Evolutionary conservation across 2,113 vertebrate species (phyloP).

Genomic region (Nestor notabilis): DNA sequence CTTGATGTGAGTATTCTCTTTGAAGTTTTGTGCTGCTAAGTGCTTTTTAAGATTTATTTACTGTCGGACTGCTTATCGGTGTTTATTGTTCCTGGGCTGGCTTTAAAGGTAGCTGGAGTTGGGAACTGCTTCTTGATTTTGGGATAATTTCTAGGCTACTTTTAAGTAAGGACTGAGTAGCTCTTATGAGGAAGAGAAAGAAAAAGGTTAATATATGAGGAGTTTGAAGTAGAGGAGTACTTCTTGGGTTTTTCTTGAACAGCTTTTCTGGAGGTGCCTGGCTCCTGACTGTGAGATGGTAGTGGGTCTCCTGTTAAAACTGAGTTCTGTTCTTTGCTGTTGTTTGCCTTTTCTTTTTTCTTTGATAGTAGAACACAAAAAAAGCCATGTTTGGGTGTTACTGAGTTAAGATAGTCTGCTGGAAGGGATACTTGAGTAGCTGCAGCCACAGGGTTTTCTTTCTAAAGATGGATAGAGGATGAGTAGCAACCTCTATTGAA

Average conservation of each 20-base stretch:
- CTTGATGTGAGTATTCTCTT: not conserved
- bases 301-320: fast-evolving
- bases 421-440: not conserved
- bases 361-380: fast-evolving
- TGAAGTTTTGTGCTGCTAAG: not conserved
- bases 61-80: fast-evolving
- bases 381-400: not conserved
- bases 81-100: not conserved
- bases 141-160: not conserved
- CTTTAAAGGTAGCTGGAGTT: not conserved
- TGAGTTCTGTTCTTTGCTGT: not conserved
- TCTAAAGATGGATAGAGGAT: not conserved
- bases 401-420: not conserved
- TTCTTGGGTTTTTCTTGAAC: not conserved
- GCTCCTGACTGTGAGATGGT: fast-evolving
- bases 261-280: not conserved
- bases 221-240: not conserved
- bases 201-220: not conserved
- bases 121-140: not conserved
- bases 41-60: not conserved
- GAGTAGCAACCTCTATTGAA: not conserved
- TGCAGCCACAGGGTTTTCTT: not conserved
- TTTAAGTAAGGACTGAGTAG: not conserved
- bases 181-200: not conserved
- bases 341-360: not conserved